phyloP scores from a whole-genome alignment of 2,888 invertebrate species.

The Amblyteles armatorius region DNA sequence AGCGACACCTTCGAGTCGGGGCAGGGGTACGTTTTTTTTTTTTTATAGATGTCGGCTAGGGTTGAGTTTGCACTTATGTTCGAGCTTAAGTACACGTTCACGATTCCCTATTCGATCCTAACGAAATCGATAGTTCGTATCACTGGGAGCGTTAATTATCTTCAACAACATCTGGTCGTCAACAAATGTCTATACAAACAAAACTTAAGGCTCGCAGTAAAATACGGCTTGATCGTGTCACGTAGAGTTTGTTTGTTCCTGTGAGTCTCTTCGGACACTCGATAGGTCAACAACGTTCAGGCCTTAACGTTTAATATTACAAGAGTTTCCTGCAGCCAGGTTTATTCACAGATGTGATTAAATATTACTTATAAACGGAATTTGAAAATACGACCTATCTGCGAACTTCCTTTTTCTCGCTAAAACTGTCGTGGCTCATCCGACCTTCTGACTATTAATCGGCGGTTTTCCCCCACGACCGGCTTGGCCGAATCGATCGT shows the following conservation, averaged over 20 bases:
- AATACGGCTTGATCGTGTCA: not conserved
- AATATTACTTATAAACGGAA: slow-evolving; percentile 19
- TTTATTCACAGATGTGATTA: not conserved
- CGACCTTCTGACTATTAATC: not conserved
- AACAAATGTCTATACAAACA: not conserved
- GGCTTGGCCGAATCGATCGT: slow-evolving; percentile 14
- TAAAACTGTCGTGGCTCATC: slow-evolving; percentile 20
- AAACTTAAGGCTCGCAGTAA: not conserved
- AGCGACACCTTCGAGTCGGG: too few species aligned
- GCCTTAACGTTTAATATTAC: not conserved
- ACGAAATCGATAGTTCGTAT: not conserved
- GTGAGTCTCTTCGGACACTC: not conserved
- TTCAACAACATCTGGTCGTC: not conserved
- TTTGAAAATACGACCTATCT: slow-evolving; percentile 25
- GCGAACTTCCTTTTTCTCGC: not conserved
- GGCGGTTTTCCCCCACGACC: not conserved
- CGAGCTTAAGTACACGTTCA: too few species aligned
- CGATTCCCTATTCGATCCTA: not conserved
- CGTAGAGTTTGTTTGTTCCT: not conserved
- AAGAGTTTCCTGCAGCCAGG: not conserved
- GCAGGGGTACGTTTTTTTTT: too few species aligned
- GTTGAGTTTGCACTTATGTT: too few species aligned
- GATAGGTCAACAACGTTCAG: slow-evolving; percentile 1
- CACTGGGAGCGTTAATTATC: not conserved
- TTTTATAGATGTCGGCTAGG: too few species aligned